phyloP scores from a whole-genome alignment of 53 echinoderm and acorn worm species.

The Antedon mediterranea region DNA sequence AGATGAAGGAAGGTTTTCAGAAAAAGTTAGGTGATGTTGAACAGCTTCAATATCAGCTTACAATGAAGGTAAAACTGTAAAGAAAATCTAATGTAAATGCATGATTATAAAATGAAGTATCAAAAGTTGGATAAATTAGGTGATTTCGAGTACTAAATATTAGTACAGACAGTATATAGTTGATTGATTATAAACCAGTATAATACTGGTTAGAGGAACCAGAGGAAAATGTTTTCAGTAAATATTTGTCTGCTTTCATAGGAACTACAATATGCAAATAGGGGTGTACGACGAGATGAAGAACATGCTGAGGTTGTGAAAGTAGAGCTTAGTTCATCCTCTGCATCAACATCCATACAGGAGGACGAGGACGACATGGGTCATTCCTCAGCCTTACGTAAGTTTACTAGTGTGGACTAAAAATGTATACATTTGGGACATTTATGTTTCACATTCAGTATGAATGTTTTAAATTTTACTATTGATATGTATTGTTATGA shows the following conservation, averaged over 20 bases:
- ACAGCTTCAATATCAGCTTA: constrained; percentile 73
- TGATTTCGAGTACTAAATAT: no score
- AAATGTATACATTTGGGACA: no score
- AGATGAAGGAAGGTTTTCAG: constrained; percentile 28
- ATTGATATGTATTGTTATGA: no score
- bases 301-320: constrained; percentile 48
- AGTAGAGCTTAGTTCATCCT: constrained; percentile 56
- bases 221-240: no score
- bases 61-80: neutral
- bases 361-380: constrained; percentile 14
- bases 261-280: constrained; percentile 67
- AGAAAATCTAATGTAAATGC: neutral
- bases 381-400: neutral
- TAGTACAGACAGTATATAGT: no score
- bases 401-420: no score
- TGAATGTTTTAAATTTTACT: no score
- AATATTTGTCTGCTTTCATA: constrained; percentile 8
- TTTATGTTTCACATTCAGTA: no score
- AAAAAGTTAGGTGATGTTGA: constrained; percentile 63
- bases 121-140: no score
- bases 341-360: constrained; percentile 31
- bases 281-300: constrained; percentile 33
- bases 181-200: no score
- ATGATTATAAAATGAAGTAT: neutral
- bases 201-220: no score